Conservation (phyloP, 64 coral and sea anemone species). For the Stichodactyla helianthus region DNA sequence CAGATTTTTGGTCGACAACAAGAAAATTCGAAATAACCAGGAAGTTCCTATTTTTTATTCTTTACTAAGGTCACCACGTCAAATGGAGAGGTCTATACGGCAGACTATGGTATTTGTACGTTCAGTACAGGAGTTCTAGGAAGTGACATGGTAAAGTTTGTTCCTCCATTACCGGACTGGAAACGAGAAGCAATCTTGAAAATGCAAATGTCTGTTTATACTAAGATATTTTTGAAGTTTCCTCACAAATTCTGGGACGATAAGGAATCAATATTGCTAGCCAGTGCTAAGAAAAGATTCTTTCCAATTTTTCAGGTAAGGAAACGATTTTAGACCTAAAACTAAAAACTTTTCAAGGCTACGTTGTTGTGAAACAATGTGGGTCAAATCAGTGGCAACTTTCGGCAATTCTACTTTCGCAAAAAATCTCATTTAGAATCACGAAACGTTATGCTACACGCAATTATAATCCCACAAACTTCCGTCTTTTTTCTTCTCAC, state of each 20-base stretch:
- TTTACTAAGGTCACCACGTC: not conserved
- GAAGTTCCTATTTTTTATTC: not conserved
- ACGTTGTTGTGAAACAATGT: too few relatives aligned
- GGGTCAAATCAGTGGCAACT: too few relatives aligned
- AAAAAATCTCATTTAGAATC: too few relatives aligned
- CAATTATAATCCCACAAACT: too few relatives aligned
- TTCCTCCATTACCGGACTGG: slow-evolving; percentile 34
- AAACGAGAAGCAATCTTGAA: slow-evolving; percentile 49
- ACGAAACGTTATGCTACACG: too few relatives aligned
- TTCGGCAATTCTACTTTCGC: too few relatives aligned
- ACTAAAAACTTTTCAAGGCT: not conserved
- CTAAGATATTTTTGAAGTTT: slow-evolving; percentile 54
- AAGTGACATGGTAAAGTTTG: slow-evolving; percentile 22
- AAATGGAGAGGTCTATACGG: not conserved
- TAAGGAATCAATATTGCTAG: slow-evolving; percentile 15
- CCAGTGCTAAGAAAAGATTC: slow-evolving; percentile 1
- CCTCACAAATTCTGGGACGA: slow-evolving; percentile 48
- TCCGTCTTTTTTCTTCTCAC: too few relatives aligned
- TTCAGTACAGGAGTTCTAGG: slow-evolving; percentile 35
- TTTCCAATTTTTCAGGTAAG: slow-evolving; percentile 32
- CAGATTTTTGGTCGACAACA: not conserved
- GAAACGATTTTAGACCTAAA: not conserved
- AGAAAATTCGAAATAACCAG: not conserved
- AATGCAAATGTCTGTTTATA: slow-evolving; percentile 34
- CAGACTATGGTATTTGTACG: slow-evolving; percentile 28